Evolutionary conservation across 2,113 vertebrate genomes (phyloP).

Genomic region (Lichenostomus cassidix): DNA sequence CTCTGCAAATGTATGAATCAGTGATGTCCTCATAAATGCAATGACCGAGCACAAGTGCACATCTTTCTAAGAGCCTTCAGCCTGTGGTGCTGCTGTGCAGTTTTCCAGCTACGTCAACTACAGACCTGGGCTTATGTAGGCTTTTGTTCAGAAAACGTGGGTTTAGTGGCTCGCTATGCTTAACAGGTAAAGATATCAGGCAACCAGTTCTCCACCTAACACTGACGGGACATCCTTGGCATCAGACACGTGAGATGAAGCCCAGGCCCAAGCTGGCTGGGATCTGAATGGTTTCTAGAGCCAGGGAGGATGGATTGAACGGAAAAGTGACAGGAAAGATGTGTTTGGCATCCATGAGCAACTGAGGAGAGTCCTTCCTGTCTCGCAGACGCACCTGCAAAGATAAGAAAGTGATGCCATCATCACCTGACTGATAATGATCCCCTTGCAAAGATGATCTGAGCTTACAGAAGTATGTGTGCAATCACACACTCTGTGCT

Average conservation of each 20-base stretch:
- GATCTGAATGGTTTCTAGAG: conserved; percentile 97
- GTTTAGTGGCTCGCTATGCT: conserved; percentile 53
- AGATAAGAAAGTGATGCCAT: conserved; percentile 10
- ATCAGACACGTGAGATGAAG: conserved; percentile 93
- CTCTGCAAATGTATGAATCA: not conserved
- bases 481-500: not conserved
- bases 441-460: not conserved
- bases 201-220: not conserved
- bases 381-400: conserved; percentile 91
- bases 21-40: conserved; percentile 3
- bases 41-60: not conserved
- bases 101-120: conserved; percentile 47
- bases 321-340: conserved; percentile 98
- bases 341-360: conserved; percentile 97
- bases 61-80: conserved; percentile 16
- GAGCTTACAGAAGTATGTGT: not conserved
- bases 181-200: conserved; percentile 26
- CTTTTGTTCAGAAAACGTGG: conserved; percentile 41
- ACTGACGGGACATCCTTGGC: not conserved
- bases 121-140: conserved; percentile 1
- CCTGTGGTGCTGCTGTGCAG: not conserved
- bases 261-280: conserved; percentile 90
- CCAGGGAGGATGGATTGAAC: conserved; percentile 92
- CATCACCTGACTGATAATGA: not conserved
- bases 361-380: conserved; percentile 91